Conservation (phyloP, 2,797 vertebrate genomes). For the Loris lydekkerianus region DNA sequence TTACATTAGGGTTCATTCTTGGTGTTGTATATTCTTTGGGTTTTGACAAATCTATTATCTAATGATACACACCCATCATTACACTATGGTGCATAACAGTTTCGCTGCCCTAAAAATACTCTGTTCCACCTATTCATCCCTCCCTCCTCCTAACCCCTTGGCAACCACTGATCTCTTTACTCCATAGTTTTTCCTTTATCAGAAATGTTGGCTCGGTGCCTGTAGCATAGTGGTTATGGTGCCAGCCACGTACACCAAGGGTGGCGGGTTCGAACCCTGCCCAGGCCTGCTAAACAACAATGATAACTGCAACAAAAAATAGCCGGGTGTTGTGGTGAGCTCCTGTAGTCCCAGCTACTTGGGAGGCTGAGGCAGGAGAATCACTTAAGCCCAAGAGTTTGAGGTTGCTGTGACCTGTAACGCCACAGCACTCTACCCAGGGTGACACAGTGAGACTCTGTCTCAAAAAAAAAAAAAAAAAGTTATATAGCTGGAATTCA, state of each 20-base stretch:
- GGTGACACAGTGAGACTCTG: too few relatives aligned
- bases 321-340: too few relatives aligned
- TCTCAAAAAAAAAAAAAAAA: not conserved
- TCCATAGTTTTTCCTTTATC: conserved; percentile 1
- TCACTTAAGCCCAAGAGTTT: too few relatives aligned
- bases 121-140: not conserved
- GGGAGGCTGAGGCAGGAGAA: too few relatives aligned
- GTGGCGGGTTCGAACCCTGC: too few relatives aligned
- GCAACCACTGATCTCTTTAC: conserved; percentile 34
- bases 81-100: not conserved
- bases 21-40: not conserved
- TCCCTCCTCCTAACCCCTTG: not conserved
- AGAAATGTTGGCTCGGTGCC: not conserved
- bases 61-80: not conserved
- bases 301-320: too few relatives aligned
- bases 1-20: not conserved
- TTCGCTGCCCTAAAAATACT: not conserved
- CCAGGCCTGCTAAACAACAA: too few relatives aligned
- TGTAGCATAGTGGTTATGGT: too few relatives aligned
- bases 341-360: too few relatives aligned
- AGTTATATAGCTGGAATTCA: not conserved
- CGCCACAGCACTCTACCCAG: too few relatives aligned
- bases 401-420: too few relatives aligned
- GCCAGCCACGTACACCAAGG: too few relatives aligned
- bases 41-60: not conserved